phyloP scores from a whole-genome alignment of 2,113 vertebrate species.

The Antechinus stuartii region DNA sequence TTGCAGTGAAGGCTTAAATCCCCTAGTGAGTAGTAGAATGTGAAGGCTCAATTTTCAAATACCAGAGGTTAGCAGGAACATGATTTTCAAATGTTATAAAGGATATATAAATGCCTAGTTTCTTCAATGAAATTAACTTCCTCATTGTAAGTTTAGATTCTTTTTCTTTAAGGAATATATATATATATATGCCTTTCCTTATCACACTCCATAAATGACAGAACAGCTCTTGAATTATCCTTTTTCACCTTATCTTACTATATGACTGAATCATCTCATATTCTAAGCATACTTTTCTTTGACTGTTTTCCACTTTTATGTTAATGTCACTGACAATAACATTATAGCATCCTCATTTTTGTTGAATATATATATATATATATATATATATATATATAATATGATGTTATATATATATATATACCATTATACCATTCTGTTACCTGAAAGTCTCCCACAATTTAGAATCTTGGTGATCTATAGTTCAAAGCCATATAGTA shows the following conservation, averaged over 20 bases:
- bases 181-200: neutral
- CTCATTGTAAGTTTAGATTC: neutral
- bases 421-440: neutral
- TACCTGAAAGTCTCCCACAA: neutral
- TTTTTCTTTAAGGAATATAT: neutral
- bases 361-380: neutral
- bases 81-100: neutral
- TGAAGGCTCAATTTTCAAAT: neutral
- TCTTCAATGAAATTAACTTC: neutral
- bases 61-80: neutral
- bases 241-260: neutral
- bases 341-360: neutral
- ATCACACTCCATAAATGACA: neutral
- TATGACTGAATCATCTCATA: neutral
- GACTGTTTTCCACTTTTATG: neutral
- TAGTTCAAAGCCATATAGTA: neutral
- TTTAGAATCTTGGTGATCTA: neutral
- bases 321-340: neutral
- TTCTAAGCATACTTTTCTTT: neutral
- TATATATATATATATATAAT: too few relatives aligned
- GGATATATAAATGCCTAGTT: neutral
- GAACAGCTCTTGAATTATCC: neutral
- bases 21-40: neutral
- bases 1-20: neutral
- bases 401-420: too few relatives aligned